Conservation (phyloP, 2,113 vertebrate species). For the Rhizomys pruinosus region DNA sequence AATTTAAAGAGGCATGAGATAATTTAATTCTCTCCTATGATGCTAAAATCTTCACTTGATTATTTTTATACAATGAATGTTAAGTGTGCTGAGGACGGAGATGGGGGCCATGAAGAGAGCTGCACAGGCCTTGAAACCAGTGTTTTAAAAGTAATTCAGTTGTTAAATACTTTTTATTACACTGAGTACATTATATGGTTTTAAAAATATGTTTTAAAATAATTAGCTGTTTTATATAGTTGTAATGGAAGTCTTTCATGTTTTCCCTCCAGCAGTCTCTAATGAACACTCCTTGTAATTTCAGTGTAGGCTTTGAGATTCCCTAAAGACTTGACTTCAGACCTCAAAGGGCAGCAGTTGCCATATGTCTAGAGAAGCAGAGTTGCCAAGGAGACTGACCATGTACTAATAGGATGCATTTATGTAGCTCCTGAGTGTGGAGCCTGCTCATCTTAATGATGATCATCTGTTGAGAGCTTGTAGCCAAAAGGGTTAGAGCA, state of each 20-base stretch:
- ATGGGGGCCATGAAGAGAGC: not conserved
- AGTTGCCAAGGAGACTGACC: constrained; percentile 88
- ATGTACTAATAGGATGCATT: constrained; percentile 89
- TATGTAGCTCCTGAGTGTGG: constrained; percentile 80
- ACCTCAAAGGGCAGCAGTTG: constrained; percentile 90
- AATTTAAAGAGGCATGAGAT: not conserved
- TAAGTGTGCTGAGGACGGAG: not conserved
- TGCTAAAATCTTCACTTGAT: constrained; percentile 19
- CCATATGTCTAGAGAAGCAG: constrained; percentile 88
- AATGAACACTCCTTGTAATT: constrained; percentile 89
- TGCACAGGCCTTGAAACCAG: constrained; percentile 61
- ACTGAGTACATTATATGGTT: constrained; percentile 78
- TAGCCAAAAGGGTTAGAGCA: constrained; percentile 84
- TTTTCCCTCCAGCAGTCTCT: constrained; percentile 87
- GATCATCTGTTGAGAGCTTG: constrained; percentile 88
- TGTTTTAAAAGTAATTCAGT: constrained; percentile 75
- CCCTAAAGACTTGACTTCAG: constrained; percentile 90
- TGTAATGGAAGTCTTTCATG: constrained; percentile 85
- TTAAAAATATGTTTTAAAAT: constrained; percentile 87
- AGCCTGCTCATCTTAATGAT: constrained; percentile 85
- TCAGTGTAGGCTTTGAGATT: constrained; percentile 86
- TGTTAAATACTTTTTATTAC: constrained; percentile 82
- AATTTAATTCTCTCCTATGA: constrained; percentile 26
- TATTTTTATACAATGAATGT: constrained; percentile 35
- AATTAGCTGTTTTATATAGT: constrained; percentile 88